Evolutionary conservation across 2,797 vertebrate genomes (phyloP).

Genomic region (Anas bahamensis): DNA sequence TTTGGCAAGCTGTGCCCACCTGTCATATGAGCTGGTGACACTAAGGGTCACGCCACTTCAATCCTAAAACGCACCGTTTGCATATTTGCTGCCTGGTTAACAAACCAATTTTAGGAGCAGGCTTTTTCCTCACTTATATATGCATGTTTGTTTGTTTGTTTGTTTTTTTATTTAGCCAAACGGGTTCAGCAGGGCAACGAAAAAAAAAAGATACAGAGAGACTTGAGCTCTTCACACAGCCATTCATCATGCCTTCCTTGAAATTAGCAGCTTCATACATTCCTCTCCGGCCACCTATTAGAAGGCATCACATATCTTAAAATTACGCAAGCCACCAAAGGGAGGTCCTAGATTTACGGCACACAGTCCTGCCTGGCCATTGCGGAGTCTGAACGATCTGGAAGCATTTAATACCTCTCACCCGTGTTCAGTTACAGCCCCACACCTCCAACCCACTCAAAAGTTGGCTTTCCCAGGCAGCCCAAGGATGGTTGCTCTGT

Average conservation of each 20-base stretch:
- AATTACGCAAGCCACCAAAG: neutral
- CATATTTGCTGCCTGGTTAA: neutral
- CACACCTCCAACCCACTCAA: neutral
- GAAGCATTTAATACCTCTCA: neutral
- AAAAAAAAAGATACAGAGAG: neutral
- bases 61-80: neutral
- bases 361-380: neutral
- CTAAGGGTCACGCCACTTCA: neutral
- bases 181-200: neutral
- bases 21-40: neutral
- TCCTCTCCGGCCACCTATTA: neutral
- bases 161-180: neutral
- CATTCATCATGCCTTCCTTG: neutral
- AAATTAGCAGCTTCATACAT: neutral
- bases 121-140: neutral
- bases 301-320: neutral
- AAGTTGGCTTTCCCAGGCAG: neutral
- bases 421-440: neutral
- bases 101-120: neutral
- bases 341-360: neutral
- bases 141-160: fast-evolving
- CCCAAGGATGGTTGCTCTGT: neutral
- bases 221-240: neutral
- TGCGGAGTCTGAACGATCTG: neutral
- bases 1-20: neutral